These are phyloP conservation scores for Fundulus diaphanus DNA, from an alignment of 2,797 vertebrate species.

Conservation along the genomic window DNA sequence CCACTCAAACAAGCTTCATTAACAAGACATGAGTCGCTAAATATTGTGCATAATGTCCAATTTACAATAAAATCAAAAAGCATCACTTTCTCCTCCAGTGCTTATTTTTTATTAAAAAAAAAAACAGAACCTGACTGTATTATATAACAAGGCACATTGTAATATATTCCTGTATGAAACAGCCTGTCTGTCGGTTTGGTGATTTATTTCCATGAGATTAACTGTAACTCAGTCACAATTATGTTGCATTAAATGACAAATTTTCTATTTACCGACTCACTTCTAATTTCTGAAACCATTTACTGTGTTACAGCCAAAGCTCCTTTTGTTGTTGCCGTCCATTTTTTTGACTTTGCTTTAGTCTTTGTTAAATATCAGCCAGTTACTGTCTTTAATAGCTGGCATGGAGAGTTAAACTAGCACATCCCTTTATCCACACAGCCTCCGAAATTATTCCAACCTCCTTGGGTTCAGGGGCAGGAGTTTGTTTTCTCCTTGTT, in stretches of 20 bases:
- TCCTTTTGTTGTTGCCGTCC: not conserved
- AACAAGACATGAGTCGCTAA: slow-evolving; percentile 79
- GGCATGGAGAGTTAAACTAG: not conserved
- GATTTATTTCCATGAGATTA: slow-evolving; percentile 89
- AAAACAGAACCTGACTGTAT: slow-evolving; percentile 88
- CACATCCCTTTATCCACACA: too few species aligned
- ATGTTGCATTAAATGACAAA: slow-evolving; percentile 93
- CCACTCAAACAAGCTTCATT: slow-evolving; percentile 71
- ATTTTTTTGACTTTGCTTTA: too few species aligned
- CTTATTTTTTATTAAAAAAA: slow-evolving; percentile 83
- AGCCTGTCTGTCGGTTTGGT: slow-evolving; percentile 88
- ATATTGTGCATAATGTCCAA: slow-evolving; percentile 87
- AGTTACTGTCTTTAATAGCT: not conserved
- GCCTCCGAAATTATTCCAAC: too few species aligned
- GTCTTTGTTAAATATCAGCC: not conserved
- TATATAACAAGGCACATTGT: slow-evolving; percentile 93
- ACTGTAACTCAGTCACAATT: slow-evolving; percentile 91
- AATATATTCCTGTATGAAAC: slow-evolving; percentile 95
- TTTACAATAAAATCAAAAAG: slow-evolving; percentile 84
- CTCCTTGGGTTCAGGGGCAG: too few species aligned
- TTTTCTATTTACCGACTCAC: slow-evolving; percentile 90
- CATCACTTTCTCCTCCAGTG: slow-evolving; percentile 85
- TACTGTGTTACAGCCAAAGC: not conserved
- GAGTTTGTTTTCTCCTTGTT: too few species aligned
- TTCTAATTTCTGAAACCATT: slow-evolving; percentile 55